Percentiles rank a stretch among this genome's conserved stretches.
These are phyloP conservation scores for Cinclus mexicanus DNA, from an alignment of 2,113 vertebrate genomes.

Conservation along the genomic window DNA sequence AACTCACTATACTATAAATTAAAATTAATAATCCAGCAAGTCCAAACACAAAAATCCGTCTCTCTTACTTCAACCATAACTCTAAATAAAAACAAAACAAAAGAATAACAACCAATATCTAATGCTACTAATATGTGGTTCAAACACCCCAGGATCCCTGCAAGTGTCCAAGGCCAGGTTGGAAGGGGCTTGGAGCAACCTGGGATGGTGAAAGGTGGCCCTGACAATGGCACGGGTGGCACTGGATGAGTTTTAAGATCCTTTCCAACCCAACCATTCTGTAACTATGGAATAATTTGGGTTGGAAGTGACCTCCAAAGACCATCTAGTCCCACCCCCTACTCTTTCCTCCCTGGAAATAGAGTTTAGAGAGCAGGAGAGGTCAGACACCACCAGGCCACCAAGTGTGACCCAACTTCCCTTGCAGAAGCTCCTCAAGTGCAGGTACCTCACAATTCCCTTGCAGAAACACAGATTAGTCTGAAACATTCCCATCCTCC, in stretches of 20 bases:
- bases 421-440: not conserved
- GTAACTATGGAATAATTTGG: not conserved
- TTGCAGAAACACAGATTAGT: not conserved
- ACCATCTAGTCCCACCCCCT: not conserved
- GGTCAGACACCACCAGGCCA: not conserved
- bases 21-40: too few species aligned
- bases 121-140: too few species aligned
- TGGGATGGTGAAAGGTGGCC: not conserved
- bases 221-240: accelerated
- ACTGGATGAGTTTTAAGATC: not conserved
- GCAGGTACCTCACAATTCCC: not conserved
- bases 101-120: too few species aligned
- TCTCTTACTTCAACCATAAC: too few species aligned
- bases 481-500: not conserved
- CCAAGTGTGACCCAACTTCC: not conserved
- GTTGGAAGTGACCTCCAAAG: not conserved
- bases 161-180: not conserved
- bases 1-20: too few species aligned
- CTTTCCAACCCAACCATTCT: not conserved
- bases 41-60: too few species aligned
- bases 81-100: too few species aligned
- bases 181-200: accelerated
- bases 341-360: not conserved
- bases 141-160: not conserved
- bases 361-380: not conserved